Evolutionary conservation across 2,797 vertebrate species (phyloP).

Genomic region (Halcyon badia): DNA sequence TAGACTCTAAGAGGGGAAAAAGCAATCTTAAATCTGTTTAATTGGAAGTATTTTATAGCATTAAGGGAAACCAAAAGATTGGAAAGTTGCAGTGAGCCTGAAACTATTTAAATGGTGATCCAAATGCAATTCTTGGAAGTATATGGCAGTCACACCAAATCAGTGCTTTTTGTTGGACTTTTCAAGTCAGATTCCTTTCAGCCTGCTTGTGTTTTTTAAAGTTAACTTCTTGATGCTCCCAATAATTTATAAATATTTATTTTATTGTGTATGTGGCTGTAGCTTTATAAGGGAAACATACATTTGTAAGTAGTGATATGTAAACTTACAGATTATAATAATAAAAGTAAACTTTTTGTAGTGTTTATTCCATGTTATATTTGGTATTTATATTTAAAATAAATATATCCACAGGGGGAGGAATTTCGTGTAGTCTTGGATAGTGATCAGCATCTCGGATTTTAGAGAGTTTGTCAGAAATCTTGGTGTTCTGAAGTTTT

Average conservation of each 20-base stretch:
- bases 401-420: background rate
- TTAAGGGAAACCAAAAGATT: rapidly evolving
- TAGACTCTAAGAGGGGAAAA: background rate
- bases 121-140: background rate
- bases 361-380: background rate
- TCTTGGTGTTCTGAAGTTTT: background rate
- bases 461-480: background rate
- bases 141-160: background rate
- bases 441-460: background rate
- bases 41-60: background rate
- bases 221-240: background rate
- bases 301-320: background rate
- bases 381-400: background rate
- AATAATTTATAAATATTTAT: background rate
- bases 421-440: background rate
- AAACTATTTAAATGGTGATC: background rate
- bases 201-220: background rate
- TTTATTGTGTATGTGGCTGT: too few species aligned
- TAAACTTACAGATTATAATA: background rate
- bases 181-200: background rate
- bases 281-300: background rate
- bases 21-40: background rate
- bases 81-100: background rate
- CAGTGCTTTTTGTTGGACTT: background rate
- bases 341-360: background rate